These are phyloP conservation scores for Odocoileus hemionus DNA, from an alignment of 2,113 vertebrate species.

Conservation along the genomic window DNA sequence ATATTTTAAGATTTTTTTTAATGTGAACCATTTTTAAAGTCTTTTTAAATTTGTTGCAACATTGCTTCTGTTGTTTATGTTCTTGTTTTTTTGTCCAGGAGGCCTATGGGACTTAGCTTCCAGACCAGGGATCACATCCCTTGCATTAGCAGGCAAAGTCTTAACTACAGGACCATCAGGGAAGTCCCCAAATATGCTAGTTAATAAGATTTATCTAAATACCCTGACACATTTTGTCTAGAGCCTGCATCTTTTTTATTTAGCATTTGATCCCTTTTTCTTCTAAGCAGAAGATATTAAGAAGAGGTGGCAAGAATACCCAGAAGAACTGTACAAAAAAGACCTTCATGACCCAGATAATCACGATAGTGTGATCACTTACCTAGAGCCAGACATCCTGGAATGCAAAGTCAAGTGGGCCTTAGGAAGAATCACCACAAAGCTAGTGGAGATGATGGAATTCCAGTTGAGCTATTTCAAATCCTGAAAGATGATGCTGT, in stretches of 20 bases:
- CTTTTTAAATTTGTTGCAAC: background rate
- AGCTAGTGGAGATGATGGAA: background rate
- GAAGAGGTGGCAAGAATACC: background rate
- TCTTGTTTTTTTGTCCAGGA: background rate
- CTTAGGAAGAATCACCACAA: background rate
- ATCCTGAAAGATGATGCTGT: background rate
- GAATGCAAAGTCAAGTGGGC: background rate
- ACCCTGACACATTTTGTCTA: background rate
- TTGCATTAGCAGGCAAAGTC: background rate
- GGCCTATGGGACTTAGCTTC: background rate
- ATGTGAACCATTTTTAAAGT: background rate
- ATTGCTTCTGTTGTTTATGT: background rate
- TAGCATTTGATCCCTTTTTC: background rate
- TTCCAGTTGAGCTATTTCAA: background rate
- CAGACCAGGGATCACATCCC: background rate
- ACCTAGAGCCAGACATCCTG: background rate
- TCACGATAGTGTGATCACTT: background rate
- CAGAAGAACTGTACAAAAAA: background rate
- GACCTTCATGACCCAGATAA: rapidly evolving
- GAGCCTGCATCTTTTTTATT: background rate
- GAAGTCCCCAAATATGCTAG: background rate
- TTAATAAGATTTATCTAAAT: background rate
- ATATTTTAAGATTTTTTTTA: background rate
- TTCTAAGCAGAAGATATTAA: background rate
- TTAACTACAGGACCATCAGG: background rate